A percentile compares a stretch with the other conserved stretches of the same genome.
These are phyloP conservation scores for Drosophila ercepeae DNA, from an alignment of 1,140 invertebrate species.

Conservation along the genomic window DNA sequence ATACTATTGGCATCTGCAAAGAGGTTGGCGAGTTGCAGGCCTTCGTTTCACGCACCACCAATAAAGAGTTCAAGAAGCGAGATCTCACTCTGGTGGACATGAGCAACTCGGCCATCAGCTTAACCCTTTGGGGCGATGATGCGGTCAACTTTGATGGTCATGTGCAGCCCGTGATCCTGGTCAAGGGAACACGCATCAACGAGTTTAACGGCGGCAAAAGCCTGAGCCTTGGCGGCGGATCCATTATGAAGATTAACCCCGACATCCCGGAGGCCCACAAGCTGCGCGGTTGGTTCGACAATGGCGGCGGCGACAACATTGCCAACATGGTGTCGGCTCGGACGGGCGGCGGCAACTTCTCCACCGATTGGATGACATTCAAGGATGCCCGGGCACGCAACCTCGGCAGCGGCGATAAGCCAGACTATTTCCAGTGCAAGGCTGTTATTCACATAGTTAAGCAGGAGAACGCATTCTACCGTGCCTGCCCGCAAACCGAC, in stretches of 20 bases:
- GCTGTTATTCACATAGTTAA: conserved; percentile 88
- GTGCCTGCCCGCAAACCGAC: conserved; percentile 92
- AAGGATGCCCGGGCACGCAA: conserved; percentile 88
- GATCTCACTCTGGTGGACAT: conserved; percentile 95
- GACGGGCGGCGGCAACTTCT: conserved; percentile 84
- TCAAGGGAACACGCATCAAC: conserved; percentile 90
- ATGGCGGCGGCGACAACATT: conserved; percentile 87
- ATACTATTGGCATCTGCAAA: conserved; percentile 96
- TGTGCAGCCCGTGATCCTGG: conserved; percentile 91
- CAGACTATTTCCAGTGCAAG: conserved; percentile 91
- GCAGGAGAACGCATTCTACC: conserved; percentile 90
- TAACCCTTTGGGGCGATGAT: conserved; percentile 92
- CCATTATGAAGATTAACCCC: conserved; percentile 91
- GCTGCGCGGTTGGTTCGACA: conserved; percentile 95
- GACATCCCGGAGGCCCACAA: conserved; percentile 94
- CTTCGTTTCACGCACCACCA: conserved; percentile 89
- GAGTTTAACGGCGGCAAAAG: conserved; percentile 91
- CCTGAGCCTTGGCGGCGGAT: conserved; percentile 84
- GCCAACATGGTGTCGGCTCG: conserved; percentile 87
- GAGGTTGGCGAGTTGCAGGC: conserved; percentile 88
- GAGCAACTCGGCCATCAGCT: conserved; percentile 89
- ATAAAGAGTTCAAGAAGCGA: conserved; percentile 94
- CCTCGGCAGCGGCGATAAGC: conserved; percentile 88
- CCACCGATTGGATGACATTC: conserved; percentile 88
- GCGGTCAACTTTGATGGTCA: conserved; percentile 93